Evolutionary conservation across 1,140 invertebrate species (phyloP), one percentile per base, ranked within the genome.

Genomic region (Saccostrea glomerata): DNA sequence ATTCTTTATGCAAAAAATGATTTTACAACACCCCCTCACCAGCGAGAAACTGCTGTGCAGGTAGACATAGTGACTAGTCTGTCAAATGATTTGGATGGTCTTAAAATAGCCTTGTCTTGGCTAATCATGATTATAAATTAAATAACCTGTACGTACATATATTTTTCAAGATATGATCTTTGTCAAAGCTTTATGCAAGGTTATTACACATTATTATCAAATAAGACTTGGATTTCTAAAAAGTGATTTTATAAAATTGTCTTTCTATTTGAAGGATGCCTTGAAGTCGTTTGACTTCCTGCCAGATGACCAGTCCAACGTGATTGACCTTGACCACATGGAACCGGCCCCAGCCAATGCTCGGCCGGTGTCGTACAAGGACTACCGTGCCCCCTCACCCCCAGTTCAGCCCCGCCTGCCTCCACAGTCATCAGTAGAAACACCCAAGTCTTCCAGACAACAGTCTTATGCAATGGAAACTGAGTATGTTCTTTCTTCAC

Each of bases 371-470:
- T 77, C 70, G 36, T 77, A 77, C 70, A 77, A 84, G 70, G 77
- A 63, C 82, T 63, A 84, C 96, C 97, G 30, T 97, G 73, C 77
- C 30, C 83, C 86, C 25, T 85, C 89, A 60, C 88, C 86, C 95
- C 95, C 17, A 96, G 96, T 93, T 95, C 96, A 82, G 87, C 11
- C 70, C 23, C 87, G 87, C 30, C 70, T 60, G 36, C 84, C 86
- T 30, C 47, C 86, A 30, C 23, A 87, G 82, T 55, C 85, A 47
- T 73, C 88, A 87, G 70, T 55, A 60, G 82, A 86, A 84, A 58
- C 87, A 82, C 77, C 85, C 90, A 73, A 90, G 85, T 84, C 55
- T 23, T 40, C 87, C 36, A 84, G 86, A 56, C 70, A 87, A 84
- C 86, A 87, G 82, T 89, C 91, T 17, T 56, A 84, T 63, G 60